phyloP scores from a whole-genome alignment of 2,113 vertebrate species.

The Chitala chitala region DNA sequence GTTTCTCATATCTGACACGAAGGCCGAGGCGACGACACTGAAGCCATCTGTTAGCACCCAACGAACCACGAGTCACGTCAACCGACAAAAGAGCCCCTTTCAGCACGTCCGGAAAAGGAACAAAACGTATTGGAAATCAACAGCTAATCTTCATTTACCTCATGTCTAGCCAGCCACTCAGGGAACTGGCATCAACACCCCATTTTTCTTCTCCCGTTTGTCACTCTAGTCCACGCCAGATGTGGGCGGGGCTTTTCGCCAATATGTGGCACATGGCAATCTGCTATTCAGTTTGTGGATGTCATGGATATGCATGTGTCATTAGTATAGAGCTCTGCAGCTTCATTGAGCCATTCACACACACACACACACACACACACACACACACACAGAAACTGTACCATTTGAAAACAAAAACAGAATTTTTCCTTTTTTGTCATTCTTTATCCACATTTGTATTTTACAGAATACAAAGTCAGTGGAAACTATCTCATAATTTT shows the following conservation, averaged over 20 bases:
- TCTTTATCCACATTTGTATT: not conserved
- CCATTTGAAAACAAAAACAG: not conserved
- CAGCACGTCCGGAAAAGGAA: conserved; percentile 36
- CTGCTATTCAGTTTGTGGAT: too few species aligned
- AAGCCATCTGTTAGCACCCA: conserved; percentile 52
- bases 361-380: too few species aligned
- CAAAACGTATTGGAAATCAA: conserved; percentile 58
- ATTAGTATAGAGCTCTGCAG: too few species aligned
- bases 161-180: conserved; percentile 44
- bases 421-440: not conserved
- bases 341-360: too few species aligned
- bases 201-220: conserved; percentile 22
- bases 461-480: not conserved
- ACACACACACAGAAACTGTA: not conserved
- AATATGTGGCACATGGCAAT: not conserved
- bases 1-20: not conserved
- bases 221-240: conserved; percentile 4
- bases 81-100: conserved; percentile 40
- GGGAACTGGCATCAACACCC: conserved; percentile 29
- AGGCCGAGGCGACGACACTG: conserved; percentile 31
- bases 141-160: conserved; percentile 57
- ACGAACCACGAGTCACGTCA: conserved; percentile 54
- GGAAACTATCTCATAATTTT: not conserved
- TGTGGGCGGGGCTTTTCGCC: not conserved
- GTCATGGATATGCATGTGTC: too few species aligned